These are phyloP conservation scores for Azorinus chamasolen DNA, from an alignment of 2,888 invertebrate species.

Conservation along the genomic window DNA sequence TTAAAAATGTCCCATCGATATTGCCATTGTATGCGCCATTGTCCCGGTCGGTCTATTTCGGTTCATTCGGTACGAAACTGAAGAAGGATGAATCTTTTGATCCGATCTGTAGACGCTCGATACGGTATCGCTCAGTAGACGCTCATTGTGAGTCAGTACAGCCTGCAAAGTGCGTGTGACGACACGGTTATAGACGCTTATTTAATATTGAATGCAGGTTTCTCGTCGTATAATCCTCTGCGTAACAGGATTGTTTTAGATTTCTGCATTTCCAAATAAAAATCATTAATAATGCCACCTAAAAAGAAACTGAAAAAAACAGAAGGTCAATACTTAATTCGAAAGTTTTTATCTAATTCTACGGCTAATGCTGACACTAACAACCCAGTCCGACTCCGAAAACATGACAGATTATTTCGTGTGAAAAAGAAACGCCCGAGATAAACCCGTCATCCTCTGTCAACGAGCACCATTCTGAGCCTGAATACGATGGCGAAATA, in stretches of 20 bases:
- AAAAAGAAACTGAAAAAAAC: constrained; percentile 2
- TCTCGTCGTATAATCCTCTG: constrained; percentile 3
- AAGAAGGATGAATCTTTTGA: too few species aligned
- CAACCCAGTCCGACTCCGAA: not conserved
- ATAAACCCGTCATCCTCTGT: not conserved
- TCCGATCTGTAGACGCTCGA: not conserved
- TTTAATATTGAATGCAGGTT: not conserved
- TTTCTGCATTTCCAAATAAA: not conserved
- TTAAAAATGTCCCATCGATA: too few species aligned
- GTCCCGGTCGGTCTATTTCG: constrained; percentile 1
- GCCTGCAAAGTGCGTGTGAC: too few species aligned
- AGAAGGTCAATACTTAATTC: constrained; percentile 1
- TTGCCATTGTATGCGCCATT: constrained; percentile 1
- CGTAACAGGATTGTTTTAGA: not conserved
- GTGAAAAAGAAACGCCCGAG: too few species aligned
- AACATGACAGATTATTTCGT: not conserved
- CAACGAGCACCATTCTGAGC: not conserved
- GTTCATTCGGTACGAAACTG: too few species aligned
- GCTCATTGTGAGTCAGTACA: too few species aligned
- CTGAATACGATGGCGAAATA: not conserved
- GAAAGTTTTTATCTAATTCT: not conserved
- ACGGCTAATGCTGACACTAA: not conserved
- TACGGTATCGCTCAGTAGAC: not conserved
- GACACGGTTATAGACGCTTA: constrained; percentile 1
- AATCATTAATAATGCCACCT: constrained; percentile 3